These are phyloP conservation scores for Epirrhoe alternata DNA, from an alignment of 2,888 invertebrate genomes.

Conservation along the genomic window DNA sequence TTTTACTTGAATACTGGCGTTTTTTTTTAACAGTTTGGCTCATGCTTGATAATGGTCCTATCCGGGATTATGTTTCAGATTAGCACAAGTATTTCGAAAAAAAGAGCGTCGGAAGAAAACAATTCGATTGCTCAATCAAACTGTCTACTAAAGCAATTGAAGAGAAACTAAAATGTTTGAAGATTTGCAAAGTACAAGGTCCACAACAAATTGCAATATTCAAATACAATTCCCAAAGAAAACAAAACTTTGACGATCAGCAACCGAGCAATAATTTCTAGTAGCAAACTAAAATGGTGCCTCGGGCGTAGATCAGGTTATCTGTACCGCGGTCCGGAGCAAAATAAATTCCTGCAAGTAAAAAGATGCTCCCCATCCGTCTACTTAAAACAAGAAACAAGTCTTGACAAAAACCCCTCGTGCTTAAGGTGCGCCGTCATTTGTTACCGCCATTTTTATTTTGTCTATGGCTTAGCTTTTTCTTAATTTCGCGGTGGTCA, in stretches of 20 bases:
- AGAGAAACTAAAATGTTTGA: background rate
- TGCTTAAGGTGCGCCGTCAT: slow-evolving; percentile 56
- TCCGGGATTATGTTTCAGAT: too few species aligned
- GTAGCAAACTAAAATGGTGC: slow-evolving; percentile 78
- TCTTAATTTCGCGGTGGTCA: slow-evolving; percentile 30
- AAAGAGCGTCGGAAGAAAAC: too few species aligned
- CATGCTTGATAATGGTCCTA: too few species aligned
- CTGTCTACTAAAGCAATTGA: slow-evolving; percentile 1
- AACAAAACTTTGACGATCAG: slow-evolving; percentile 50
- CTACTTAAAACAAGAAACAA: slow-evolving; percentile 46
- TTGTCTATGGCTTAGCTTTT: slow-evolving; percentile 57
- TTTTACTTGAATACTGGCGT: too few species aligned
- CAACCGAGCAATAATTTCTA: slow-evolving; percentile 68
- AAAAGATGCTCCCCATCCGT: slow-evolving; percentile 68
- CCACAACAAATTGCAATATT: slow-evolving; percentile 31
- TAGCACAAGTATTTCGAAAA: too few species aligned
- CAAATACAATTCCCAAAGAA: slow-evolving; percentile 39
- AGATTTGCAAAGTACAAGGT: slow-evolving; percentile 11
- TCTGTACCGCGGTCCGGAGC: slow-evolving; percentile 54
- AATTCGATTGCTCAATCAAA: background rate
- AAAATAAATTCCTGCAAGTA: slow-evolving; percentile 67
- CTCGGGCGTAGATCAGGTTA: slow-evolving; percentile 66
- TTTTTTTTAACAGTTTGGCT: too few species aligned
- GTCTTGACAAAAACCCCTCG: slow-evolving; percentile 53
- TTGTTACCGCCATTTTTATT: slow-evolving; percentile 64